Evolutionary conservation across 2,797 vertebrate species (phyloP).

Genomic region (Oryzias sinensis): DNA sequence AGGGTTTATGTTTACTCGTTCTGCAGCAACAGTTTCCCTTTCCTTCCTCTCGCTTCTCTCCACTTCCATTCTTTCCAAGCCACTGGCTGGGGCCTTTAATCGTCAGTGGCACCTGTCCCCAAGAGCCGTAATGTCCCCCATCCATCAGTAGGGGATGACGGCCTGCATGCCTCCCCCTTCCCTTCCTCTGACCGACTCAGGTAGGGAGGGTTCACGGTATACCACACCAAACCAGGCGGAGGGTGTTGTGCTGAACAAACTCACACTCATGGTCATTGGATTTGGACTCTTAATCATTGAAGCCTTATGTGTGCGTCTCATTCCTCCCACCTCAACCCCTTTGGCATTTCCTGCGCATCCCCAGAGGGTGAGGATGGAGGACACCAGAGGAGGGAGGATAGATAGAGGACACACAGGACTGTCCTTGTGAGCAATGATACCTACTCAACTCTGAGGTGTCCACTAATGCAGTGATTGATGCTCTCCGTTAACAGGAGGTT

Average conservation of each 20-base stretch:
- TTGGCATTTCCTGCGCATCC: slow-evolving; percentile 30
- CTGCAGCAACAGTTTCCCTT: slow-evolving; percentile 71
- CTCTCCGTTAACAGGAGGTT: slow-evolving; percentile 11
- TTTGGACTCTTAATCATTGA: slow-evolving; percentile 63
- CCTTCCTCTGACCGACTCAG: slow-evolving; percentile 26
- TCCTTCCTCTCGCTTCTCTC: slow-evolving; percentile 56
- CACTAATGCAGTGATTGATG: slow-evolving; percentile 52
- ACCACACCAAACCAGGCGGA: slow-evolving; percentile 39
- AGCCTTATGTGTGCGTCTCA: slow-evolving; percentile 40
- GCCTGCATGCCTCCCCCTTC: slow-evolving; percentile 35
- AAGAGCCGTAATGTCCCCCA: slow-evolving; percentile 74
- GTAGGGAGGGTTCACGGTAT: slow-evolving; percentile 55
- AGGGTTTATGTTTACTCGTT: slow-evolving; percentile 73
- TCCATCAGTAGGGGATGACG: slow-evolving; percentile 74
- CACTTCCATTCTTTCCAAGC: slow-evolving; percentile 73
- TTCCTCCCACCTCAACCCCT: slow-evolving; percentile 18
- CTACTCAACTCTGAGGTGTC: slow-evolving; percentile 22
- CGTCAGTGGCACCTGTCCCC: slow-evolving; percentile 78
- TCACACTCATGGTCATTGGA: slow-evolving; percentile 59
- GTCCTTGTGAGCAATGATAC: slow-evolving; percentile 37
- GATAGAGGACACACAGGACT: slow-evolving; percentile 48
- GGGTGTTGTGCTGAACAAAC: slow-evolving; percentile 40
- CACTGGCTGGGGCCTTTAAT: slow-evolving; percentile 76
- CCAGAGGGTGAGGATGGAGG: slow-evolving; percentile 12
- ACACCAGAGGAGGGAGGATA: slow-evolving; percentile 12